These are phyloP conservation scores for Conger conger DNA, from an alignment of 2,113 vertebrate species.

Conservation along the genomic window DNA sequence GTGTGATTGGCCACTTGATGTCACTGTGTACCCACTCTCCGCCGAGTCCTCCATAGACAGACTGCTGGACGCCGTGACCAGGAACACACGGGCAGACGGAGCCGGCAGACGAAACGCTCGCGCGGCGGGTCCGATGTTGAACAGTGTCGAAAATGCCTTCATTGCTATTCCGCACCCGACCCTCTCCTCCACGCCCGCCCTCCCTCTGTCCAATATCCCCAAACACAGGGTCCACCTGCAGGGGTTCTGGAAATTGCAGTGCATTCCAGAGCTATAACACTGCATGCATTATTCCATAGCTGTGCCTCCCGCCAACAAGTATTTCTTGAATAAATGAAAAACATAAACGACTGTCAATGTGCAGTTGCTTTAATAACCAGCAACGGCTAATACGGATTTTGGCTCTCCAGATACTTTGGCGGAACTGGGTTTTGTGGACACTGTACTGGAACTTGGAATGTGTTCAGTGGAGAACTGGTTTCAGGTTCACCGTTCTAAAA, in stretches of 20 bases:
- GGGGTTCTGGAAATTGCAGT: constrained; percentile 52
- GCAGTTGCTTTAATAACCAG: neutral
- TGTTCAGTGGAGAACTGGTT: neutral
- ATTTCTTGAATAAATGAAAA: constrained; percentile 50
- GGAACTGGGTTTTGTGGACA: neutral
- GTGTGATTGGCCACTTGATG: constrained; percentile 63
- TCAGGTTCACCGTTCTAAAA: neutral
- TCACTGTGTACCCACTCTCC: constrained; percentile 63
- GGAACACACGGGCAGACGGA: constrained; percentile 12
- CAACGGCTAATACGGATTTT: neutral
- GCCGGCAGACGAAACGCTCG: constrained; percentile 38
- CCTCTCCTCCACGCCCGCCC: constrained; percentile 13
- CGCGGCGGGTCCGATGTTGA: constrained; percentile 40
- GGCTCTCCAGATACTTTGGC: neutral
- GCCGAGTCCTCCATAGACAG: neutral
- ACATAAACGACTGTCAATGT: neutral
- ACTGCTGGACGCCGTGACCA: neutral
- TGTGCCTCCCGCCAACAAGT: constrained; percentile 51
- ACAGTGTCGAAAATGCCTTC: constrained; percentile 42
- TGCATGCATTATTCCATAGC: constrained; percentile 56
- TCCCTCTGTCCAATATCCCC: constrained; percentile 48
- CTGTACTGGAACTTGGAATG: neutral
- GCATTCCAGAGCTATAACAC: constrained; percentile 46
- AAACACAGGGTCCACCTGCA: constrained; percentile 48
- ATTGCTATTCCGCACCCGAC: constrained; percentile 58